phyloP scores from a whole-genome alignment of 2,797 vertebrate genomes.

The Trachops cirrhosus region DNA sequence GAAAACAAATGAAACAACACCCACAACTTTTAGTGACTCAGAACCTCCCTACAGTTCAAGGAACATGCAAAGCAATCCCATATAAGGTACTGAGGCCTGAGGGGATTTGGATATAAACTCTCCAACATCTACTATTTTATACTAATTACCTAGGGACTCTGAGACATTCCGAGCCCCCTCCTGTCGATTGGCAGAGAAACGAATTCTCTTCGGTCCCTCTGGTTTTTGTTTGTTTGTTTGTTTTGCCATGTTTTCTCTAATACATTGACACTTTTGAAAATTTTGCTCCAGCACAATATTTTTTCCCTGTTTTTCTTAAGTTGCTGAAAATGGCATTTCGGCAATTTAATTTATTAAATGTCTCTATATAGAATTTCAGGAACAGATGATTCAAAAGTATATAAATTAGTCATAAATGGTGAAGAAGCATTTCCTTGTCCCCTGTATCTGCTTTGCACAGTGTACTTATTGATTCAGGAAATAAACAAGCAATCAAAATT shows the following conservation, averaged over 20 bases:
- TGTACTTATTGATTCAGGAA: not conserved
- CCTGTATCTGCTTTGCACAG: not conserved
- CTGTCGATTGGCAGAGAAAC: not conserved
- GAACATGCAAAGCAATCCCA: not conserved
- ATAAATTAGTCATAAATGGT: not conserved
- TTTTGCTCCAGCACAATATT: not conserved
- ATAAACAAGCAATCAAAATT: not conserved
- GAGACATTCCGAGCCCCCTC: not conserved
- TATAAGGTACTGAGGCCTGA: not conserved
- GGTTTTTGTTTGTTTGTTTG: not conserved
- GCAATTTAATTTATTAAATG: not conserved
- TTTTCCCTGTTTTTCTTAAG: not conserved
- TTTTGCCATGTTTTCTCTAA: not conserved
- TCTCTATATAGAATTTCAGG: not conserved
- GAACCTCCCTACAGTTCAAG: not conserved
- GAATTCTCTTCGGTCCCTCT: not conserved
- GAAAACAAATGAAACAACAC: not conserved
- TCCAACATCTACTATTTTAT: not conserved
- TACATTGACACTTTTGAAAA: not conserved
- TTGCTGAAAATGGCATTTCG: not conserved
- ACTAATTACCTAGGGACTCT: not conserved
- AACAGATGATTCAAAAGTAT: not conserved
- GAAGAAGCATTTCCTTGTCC: not conserved
- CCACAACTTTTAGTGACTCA: not conserved
- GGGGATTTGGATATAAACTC: not conserved